Evolutionary conservation across 2,888 invertebrate genomes (phyloP).

Genomic region (Spisula subtruncata): DNA sequence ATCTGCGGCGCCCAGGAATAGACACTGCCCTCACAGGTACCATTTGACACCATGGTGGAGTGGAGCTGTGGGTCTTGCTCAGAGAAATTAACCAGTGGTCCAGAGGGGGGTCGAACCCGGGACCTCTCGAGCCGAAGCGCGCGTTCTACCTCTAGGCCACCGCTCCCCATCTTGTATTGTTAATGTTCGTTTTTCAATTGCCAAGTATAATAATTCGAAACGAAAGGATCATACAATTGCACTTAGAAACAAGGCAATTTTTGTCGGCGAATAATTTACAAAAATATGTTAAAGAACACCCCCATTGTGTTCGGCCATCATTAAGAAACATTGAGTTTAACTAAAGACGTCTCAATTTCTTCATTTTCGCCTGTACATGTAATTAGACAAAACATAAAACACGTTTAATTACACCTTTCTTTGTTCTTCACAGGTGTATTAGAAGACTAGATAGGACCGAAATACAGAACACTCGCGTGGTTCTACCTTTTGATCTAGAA

Average conservation of each 20-base stretch:
- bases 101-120: too few relatives aligned
- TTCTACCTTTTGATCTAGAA: constrained; percentile 58
- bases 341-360: constrained; percentile 54
- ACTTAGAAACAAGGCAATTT: neutral
- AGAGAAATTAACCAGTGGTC: too few relatives aligned
- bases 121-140: too few relatives aligned
- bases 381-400: constrained; percentile 47
- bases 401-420: constrained; percentile 51
- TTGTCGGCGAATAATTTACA: neutral
- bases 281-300: neutral
- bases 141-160: too few relatives aligned
- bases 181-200: neutral
- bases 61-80: too few relatives aligned
- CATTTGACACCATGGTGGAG: too few relatives aligned
- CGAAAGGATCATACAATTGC: neutral
- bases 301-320: constrained; percentile 40
- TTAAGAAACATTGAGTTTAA: constrained; percentile 52
- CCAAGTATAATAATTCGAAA: neutral
- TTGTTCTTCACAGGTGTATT: constrained; percentile 56
- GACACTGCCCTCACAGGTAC: too few relatives aligned
- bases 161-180: neutral
- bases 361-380: constrained; percentile 38
- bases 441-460: neutral
- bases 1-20: too few relatives aligned
- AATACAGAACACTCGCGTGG: constrained; percentile 68